Evolutionary conservation across 2,113 vertebrate species (phyloP).

Genomic region (Phyllostomus hastatus): DNA sequence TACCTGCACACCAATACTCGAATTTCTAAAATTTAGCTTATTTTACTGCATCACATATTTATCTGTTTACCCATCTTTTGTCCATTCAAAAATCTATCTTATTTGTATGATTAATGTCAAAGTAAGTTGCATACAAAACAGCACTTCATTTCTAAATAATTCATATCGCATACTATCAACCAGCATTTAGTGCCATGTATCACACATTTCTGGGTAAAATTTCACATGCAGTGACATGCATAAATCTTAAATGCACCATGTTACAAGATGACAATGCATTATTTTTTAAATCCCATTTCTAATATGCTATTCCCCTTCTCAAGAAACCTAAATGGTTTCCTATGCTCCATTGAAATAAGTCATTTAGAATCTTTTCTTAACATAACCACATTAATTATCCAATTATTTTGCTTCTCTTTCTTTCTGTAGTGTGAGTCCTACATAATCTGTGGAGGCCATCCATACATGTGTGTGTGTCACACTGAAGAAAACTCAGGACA

Average conservation of each 20-base stretch:
- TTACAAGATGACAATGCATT: background rate
- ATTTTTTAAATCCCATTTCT: background rate
- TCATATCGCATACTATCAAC: background rate
- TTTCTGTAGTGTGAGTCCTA: background rate
- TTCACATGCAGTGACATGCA: background rate
- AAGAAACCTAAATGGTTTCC: background rate
- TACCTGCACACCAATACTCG: background rate
- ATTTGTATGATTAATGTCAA: background rate
- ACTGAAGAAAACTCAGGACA: background rate
- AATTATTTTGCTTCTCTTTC: background rate
- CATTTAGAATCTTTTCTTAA: background rate
- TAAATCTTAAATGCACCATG: background rate
- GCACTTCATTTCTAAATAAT: background rate
- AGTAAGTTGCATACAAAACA: background rate
- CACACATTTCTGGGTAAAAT: background rate
- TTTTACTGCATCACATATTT: background rate
- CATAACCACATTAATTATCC: background rate
- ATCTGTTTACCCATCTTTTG: background rate
- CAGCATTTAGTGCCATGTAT: background rate
- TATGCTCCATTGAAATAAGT: background rate
- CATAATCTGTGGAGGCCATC: background rate
- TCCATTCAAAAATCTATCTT: background rate
- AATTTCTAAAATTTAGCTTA: background rate
- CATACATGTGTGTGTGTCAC: background rate
- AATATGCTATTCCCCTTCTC: background rate